Percentiles rank a stretch among this genome's conserved stretches.
These are phyloP conservation scores for Cassiopea xamachana DNA, from an alignment of 30 jellyfish, hydroid and myxozoan species.

Conservation along the genomic window DNA sequence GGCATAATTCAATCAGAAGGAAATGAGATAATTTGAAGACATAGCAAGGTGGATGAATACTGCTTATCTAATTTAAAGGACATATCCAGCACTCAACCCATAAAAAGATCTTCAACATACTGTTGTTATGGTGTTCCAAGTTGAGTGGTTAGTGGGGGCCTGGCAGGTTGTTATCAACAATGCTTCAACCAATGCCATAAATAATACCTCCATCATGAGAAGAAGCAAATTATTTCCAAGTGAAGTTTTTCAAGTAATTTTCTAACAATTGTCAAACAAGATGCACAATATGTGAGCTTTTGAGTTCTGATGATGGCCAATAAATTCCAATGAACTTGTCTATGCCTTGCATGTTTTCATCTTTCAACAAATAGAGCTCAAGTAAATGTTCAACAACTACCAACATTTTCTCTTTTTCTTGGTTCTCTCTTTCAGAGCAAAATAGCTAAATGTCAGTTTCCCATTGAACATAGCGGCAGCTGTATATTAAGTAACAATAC, in stretches of 20 bases:
- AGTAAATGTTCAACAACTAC: constrained; percentile 43
- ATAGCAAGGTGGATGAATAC: background rate
- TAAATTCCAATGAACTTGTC: constrained; percentile 53
- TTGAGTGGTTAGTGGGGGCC: constrained; percentile 29
- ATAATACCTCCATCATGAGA: constrained; percentile 67
- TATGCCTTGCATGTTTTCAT: constrained; percentile 51
- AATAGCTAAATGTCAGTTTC: constrained; percentile 7
- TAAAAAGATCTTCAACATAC: too few relatives aligned
- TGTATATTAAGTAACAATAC: constrained; percentile 22
- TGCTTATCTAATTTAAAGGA: background rate
- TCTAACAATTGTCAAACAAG: background rate
- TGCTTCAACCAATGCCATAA: constrained; percentile 66
- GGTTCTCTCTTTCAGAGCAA: constrained; percentile 50
- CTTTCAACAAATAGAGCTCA: constrained; percentile 33
- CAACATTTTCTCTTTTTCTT: constrained; percentile 23
- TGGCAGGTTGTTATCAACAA: constrained; percentile 45
- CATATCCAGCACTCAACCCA: background rate
- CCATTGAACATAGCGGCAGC: constrained; percentile 45
- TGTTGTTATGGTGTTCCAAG: too few relatives aligned
- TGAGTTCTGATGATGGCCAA: constrained; percentile 78
- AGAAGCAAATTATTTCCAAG: constrained; percentile 73
- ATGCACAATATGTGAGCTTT: constrained; percentile 44
- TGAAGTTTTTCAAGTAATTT: constrained; percentile 9
- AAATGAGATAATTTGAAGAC: background rate
- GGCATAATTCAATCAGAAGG: background rate